These are phyloP conservation scores for Grantiella picta DNA, from an alignment of 2,113 vertebrate species.

Conservation along the genomic window DNA sequence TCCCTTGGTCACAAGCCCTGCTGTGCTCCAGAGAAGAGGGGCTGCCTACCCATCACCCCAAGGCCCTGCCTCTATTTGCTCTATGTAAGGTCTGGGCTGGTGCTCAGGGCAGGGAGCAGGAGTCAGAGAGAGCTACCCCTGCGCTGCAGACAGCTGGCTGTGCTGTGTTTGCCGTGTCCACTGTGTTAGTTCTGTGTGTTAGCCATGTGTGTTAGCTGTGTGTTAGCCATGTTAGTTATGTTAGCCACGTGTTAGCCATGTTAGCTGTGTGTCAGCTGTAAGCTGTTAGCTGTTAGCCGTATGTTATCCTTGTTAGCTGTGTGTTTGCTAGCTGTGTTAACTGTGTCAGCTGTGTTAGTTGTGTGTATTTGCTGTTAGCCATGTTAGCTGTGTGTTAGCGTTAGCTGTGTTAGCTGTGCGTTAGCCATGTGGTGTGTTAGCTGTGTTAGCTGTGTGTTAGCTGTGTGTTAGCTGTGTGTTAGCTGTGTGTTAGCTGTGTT, in stretches of 20 bases:
- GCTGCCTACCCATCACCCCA: background rate
- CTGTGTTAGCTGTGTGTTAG: background rate
- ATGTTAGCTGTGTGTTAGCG: background rate
- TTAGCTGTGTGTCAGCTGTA: background rate
- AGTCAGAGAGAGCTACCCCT: background rate
- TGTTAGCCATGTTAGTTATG: background rate
- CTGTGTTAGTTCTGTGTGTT: background rate
- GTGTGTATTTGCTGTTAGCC: background rate
- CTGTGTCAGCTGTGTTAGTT: background rate
- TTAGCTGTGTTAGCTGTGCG: background rate
- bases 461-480: background rate
- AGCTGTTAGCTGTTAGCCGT: background rate
- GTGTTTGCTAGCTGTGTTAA: background rate
- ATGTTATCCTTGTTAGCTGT: background rate
- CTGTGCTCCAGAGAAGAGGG: background rate
- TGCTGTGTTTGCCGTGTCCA: background rate
- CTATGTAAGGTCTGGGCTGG: background rate
- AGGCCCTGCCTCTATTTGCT: background rate
- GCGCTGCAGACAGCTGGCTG: background rate
- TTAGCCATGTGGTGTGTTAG: background rate
- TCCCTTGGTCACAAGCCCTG: background rate
- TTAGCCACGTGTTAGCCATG: background rate
- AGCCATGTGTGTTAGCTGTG: background rate
- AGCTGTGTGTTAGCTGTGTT: background rate
- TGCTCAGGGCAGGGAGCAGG: background rate